Base-by-base conservation (phyloP, 2,888 invertebrate genomes). In the Sclerodermus sp. region DNA sequence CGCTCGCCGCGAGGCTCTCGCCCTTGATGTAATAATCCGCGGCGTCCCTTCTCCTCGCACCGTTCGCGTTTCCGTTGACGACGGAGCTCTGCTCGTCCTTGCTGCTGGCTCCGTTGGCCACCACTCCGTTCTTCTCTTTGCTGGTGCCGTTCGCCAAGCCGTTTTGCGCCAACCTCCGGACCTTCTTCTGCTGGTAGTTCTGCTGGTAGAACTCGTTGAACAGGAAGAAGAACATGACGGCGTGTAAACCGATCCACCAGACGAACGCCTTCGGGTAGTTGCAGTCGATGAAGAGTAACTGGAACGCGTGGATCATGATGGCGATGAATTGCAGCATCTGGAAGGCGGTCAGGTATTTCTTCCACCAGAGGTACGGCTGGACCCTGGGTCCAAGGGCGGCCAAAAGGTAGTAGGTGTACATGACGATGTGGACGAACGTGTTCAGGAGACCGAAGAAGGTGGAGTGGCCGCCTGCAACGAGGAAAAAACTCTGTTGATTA, bases 161-260 rank as follows among this genome's bases (percentile, higher is more conserved):
- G 63, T 66, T 49, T 42, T 51, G 57, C 74, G 79, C 62, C 46
- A 62, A 53, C 45, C 60, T 68, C 49, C 51, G 64, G 30, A 47
- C 57, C 32, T 31, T 66, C 50, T 68, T 70, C 23, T 69, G 64
- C 1, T 64, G 66, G 81, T 93, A 93, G 14, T 88, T 86, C 77
- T 90, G 86, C 74, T 89, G 88, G 85, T 96, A 96, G 83, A 96
- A 96, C 78, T 96, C 90, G 73, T 89, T 90, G 84, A 96, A 96
- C 54, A 96, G 85, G 85, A 93, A 89, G 84, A 93, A 91, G 87
- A 96, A 96, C 87, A 96, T 90, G 60, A 95, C 87, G 1, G 95
- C 96, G 80, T 96, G 96, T 83, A 91, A 87, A 50, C 94, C 94
- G 76, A 96, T 96, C 92, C 92, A 96, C 91, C 91, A 93, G 61